Evolutionary conservation across 2,113 vertebrate genomes (phyloP).

Genomic region (Helogale parvula): DNA sequence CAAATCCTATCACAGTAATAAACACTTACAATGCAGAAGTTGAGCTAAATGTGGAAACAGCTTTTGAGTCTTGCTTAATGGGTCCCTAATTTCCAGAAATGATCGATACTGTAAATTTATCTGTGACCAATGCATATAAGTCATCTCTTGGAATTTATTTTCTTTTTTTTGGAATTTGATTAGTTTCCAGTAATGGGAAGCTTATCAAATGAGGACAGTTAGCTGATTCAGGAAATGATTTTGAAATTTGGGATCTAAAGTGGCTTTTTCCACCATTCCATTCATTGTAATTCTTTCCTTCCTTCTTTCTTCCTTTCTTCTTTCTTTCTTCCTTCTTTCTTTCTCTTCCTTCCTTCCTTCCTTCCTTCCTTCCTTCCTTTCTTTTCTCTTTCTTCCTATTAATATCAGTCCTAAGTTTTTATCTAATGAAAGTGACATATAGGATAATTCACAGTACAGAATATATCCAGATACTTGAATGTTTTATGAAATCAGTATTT

Average conservation of each 20-base stretch:
- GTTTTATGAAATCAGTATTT: neutral
- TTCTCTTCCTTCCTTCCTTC: neutral
- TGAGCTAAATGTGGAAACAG: slow-evolving; percentile 5
- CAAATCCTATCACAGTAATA: slow-evolving; percentile 21
- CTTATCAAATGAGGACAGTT: neutral
- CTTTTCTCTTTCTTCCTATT: neutral
- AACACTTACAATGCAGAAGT: neutral
- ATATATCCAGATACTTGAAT: neutral
- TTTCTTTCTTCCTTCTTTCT: too few species aligned
- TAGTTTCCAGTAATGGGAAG: neutral
- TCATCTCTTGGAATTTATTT: neutral
- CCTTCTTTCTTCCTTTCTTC: too few species aligned
- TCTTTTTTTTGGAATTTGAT: neutral
- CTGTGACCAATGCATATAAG: neutral
- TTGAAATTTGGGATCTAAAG: neutral
- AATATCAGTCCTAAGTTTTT: neutral
- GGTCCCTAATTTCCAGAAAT: slow-evolving; percentile 5
- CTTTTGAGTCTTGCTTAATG: slow-evolving; percentile 38
- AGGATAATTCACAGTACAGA: neutral
- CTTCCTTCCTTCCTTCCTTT: neutral
- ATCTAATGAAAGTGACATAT: neutral
- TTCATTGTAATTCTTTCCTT: neutral
- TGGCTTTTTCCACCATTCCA: neutral
- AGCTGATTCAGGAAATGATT: neutral
- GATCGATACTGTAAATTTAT: neutral